These are phyloP conservation scores for Vultur gryphus DNA, from an alignment of 2,797 vertebrate species.

Conservation along the genomic window DNA sequence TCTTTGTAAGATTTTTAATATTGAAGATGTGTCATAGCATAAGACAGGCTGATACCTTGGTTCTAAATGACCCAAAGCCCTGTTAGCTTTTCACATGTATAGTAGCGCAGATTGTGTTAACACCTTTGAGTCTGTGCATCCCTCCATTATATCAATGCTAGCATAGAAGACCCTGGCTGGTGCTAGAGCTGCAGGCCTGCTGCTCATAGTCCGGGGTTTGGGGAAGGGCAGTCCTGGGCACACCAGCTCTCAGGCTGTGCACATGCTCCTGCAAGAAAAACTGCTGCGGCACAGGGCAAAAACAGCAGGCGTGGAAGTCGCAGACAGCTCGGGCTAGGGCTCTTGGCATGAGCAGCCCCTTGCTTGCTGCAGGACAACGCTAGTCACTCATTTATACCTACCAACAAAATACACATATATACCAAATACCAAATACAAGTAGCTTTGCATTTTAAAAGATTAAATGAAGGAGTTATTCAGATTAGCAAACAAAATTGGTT, in stretches of 20 bases:
- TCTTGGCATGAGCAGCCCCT: background rate
- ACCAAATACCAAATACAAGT: background rate
- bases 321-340: background rate
- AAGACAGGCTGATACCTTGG: background rate
- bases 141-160: background rate
- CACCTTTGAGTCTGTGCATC: background rate
- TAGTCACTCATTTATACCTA: background rate
- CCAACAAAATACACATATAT: background rate
- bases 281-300: background rate
- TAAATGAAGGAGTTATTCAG: background rate
- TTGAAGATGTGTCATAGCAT: background rate
- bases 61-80: background rate
- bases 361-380: accelerated
- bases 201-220: background rate
- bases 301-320: accelerated
- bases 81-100: background rate
- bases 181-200: background rate
- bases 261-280: background rate
- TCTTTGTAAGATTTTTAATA: background rate
- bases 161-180: background rate
- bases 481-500: background rate
- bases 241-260: background rate
- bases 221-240: background rate
- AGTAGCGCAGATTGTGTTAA: background rate
- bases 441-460: background rate